Percentiles rank a stretch among this genome's conserved stretches.
Evolutionary conservation across 2,888 invertebrate species (phyloP).

Genomic region (Morpho deidamia): DNA sequence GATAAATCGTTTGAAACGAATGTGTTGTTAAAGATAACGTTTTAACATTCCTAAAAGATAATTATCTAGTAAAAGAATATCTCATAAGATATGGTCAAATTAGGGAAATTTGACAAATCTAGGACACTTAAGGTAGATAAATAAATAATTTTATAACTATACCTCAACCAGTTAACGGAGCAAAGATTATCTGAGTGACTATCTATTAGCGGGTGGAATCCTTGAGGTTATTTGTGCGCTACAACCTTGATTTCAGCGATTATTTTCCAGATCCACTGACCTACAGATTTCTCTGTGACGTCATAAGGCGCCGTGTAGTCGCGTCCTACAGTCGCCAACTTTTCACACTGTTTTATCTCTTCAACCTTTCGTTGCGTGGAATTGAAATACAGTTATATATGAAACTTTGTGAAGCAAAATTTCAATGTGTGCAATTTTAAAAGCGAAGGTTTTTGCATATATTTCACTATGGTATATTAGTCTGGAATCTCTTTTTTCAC

Average conservation of each 20-base stretch:
- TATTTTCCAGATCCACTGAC: conserved; percentile 45
- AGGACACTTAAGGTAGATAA: too few relatives aligned
- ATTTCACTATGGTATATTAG: too few relatives aligned
- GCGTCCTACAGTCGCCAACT: conserved; percentile 34
- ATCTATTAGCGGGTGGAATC: conserved; percentile 13
- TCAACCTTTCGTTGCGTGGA: conserved; percentile 4
- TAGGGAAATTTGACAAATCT: too few relatives aligned
- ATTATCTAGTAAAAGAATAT: too few relatives aligned
- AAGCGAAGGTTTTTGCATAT: neutral
- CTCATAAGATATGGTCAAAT: too few relatives aligned
- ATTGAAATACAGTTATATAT: conserved; percentile 1
- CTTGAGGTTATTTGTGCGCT: conserved; percentile 18
- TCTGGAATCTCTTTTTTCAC: too few relatives aligned
- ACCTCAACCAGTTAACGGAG: neutral
- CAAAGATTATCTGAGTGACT: neutral
- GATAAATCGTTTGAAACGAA: too few relatives aligned
- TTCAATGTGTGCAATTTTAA: neutral
- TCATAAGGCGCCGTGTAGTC: conserved; percentile 49
- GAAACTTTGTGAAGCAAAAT: neutral
- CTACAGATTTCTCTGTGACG: conserved; percentile 50
- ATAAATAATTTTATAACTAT: neutral
- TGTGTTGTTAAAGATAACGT: too few relatives aligned
- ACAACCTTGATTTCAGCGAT: conserved; percentile 45
- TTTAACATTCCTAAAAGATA: neutral
- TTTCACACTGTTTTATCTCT: conserved; percentile 23